These are phyloP conservation scores for Diorhabda carinulata DNA, from an alignment of 1,140 invertebrate species.

Conservation along the genomic window DNA sequence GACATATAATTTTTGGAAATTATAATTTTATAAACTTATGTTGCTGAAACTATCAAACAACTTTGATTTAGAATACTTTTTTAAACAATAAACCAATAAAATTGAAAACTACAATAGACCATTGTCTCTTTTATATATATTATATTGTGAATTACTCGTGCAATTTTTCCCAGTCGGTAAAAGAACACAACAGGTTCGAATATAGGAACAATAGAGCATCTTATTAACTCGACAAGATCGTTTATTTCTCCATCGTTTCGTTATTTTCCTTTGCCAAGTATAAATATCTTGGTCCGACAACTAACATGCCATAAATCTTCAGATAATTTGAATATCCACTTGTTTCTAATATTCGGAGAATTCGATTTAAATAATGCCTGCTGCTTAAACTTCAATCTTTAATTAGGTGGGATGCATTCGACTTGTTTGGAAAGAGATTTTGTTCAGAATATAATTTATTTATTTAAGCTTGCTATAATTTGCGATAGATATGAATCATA, in stretches of 20 bases:
- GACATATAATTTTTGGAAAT: no score
- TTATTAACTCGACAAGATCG: constrained; percentile 35
- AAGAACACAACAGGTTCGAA: constrained; percentile 5
- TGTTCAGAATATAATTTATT: no score
- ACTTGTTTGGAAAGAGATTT: no score
- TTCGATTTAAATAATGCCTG: constrained; percentile 9
- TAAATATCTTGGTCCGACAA: constrained; percentile 17
- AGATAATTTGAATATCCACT: constrained; percentile 14
- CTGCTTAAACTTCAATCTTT: background rate
- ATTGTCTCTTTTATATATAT: constrained; percentile 1
- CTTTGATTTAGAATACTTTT: no score
- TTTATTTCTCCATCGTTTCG: constrained; percentile 27
- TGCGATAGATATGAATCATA: no score
- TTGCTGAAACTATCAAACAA: no score
- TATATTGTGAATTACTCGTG: constrained; percentile 12
- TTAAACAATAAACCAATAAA: no score
- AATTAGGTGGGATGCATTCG: no score
- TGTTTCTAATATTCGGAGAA: constrained; percentile 16
- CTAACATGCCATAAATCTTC: constrained; percentile 20
- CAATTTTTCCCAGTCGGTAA: constrained; percentile 17
- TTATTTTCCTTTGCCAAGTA: constrained; percentile 14
- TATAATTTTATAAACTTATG: no score
- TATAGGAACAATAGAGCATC: constrained; percentile 29
- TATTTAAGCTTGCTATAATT: no score
- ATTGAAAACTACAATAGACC: background rate